A percentile compares a stretch with the other conserved stretches of the same genome.
These are phyloP conservation scores for Mechanitis mazaeus DNA, from an alignment of 2,888 invertebrate species.

Conservation along the genomic window DNA sequence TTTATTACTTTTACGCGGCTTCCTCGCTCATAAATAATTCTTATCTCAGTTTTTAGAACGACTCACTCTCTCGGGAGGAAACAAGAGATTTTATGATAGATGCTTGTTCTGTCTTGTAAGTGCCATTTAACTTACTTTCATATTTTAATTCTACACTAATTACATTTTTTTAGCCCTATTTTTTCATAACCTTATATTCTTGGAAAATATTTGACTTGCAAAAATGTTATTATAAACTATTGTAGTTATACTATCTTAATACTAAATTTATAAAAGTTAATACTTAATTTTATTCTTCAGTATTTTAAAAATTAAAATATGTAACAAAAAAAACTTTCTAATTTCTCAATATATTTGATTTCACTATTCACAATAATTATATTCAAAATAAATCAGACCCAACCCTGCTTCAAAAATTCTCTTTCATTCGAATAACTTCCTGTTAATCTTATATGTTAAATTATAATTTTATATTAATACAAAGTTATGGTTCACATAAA, in stretches of 20 bases:
- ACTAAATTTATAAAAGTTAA: no score
- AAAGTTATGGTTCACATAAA: not conserved
- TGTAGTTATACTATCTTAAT: no score
- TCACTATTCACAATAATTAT: no score
- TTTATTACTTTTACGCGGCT: conserved; percentile 50
- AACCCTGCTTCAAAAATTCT: conserved; percentile 14
- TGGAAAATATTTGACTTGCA: no score
- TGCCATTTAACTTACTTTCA: conserved; percentile 5
- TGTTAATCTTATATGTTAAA: not conserved
- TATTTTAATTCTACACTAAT: conserved; percentile 8
- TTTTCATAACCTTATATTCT: no score
- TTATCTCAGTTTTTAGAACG: conserved; percentile 51
- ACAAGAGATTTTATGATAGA: conserved; percentile 29
- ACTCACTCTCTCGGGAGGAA: conserved; percentile 31
- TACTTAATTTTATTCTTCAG: no score
- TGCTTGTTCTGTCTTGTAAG: conserved; percentile 8
- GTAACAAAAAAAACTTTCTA: no score
- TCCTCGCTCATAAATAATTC: conserved; percentile 60
- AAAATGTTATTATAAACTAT: no score
- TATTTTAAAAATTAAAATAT: no score
- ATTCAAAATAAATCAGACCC: not conserved
- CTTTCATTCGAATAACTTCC: conserved; percentile 13
- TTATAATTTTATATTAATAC: not conserved
- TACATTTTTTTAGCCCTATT: not conserved
- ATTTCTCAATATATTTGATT: no score